phyloP scores from a whole-genome alignment of 2,797 vertebrate species.

The Mus caroli region DNA sequence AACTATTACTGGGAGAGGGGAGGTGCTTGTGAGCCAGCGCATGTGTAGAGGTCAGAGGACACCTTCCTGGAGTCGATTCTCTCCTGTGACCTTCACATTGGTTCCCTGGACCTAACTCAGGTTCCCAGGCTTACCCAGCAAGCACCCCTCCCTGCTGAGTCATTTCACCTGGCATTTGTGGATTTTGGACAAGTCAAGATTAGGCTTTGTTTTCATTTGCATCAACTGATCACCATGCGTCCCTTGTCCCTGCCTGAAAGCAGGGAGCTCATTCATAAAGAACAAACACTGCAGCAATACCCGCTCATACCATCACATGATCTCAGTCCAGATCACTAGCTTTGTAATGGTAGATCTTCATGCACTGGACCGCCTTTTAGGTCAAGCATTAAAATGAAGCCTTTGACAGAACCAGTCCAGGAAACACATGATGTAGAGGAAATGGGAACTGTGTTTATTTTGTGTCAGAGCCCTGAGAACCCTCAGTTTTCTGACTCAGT shows the following conservation, averaged over 20 bases:
- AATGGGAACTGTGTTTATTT: not conserved
- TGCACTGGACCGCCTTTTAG: conserved; percentile 39
- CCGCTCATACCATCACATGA: conserved; percentile 9
- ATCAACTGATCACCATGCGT: conserved; percentile 41
- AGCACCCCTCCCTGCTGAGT: not conserved
- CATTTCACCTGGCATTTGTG: not conserved
- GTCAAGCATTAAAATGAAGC: conserved; percentile 48
- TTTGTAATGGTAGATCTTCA: conserved; percentile 37
- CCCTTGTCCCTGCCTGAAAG: conserved; percentile 30
- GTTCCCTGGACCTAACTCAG: not conserved
- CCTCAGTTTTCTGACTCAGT: not conserved
- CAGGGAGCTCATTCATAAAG: conserved; percentile 62
- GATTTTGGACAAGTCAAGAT: conserved; percentile 64
- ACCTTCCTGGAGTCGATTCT: not conserved
- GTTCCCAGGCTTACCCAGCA: not conserved
- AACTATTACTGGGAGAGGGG: not conserved
- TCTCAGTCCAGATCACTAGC: conserved; percentile 45
- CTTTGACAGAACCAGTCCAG: not conserved
- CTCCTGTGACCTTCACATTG: not conserved
- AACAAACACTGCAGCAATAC: conserved; percentile 38
- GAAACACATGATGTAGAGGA: not conserved
- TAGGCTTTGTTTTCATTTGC: conserved; percentile 67
- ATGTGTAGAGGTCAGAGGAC: not conserved
- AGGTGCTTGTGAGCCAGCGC: not conserved
- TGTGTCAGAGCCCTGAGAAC: not conserved